Evolutionary conservation across 2,113 vertebrate species (phyloP).

Genomic region (Megaceryle torquata): DNA sequence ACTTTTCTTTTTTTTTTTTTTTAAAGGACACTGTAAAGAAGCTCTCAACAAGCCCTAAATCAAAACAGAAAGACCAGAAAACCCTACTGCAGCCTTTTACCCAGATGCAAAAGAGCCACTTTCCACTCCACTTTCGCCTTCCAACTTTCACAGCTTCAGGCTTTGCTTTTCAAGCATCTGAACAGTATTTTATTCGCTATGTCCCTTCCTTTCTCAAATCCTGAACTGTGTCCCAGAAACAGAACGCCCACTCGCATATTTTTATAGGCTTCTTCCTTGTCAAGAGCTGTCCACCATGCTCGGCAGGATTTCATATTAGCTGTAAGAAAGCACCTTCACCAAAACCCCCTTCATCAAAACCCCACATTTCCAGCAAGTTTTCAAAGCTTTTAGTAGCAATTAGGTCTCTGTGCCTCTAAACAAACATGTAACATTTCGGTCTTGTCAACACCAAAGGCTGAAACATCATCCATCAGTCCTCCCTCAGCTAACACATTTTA

Average conservation of each 20-base stretch:
- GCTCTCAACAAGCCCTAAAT: background rate
- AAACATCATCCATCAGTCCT: background rate
- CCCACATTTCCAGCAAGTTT: background rate
- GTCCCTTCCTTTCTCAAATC: background rate
- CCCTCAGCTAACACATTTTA: background rate
- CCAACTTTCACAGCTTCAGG: background rate
- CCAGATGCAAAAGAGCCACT: background rate
- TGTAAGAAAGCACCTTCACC: background rate
- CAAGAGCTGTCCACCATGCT: background rate
- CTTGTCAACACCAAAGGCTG: background rate
- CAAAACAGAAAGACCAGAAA: background rate
- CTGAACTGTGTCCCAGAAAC: background rate
- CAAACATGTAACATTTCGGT: background rate
- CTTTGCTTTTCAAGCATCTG: background rate
- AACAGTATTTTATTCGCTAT: background rate
- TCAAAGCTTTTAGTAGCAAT: background rate
- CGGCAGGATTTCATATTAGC: background rate
- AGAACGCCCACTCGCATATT: background rate
- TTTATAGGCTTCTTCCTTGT: background rate
- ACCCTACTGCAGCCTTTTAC: background rate
- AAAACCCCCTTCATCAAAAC: background rate
- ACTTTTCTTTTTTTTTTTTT: background rate
- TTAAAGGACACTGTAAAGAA: background rate
- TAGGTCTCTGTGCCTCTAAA: background rate
- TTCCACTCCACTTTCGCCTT: background rate